Conservation (phyloP, 2,888 invertebrate genomes). For the Troilus luridus region DNA sequence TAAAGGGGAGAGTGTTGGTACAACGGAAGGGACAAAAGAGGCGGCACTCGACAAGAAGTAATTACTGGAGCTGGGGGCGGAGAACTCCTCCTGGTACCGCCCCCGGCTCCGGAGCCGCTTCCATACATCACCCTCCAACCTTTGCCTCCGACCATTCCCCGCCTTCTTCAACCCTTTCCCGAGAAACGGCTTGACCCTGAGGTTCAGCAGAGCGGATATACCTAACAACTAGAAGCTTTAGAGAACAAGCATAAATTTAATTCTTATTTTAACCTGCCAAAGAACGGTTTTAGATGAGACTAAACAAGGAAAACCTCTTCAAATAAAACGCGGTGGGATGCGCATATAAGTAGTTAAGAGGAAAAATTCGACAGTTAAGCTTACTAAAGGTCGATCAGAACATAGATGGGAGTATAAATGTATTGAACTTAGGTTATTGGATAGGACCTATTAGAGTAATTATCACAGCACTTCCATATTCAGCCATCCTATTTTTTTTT, state of each 20-base stretch:
- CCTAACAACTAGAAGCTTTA: not conserved
- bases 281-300: no score
- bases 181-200: not conserved
- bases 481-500: no score
- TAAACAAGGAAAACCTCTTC: no score
- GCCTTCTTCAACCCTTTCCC: not conserved
- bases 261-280: not conserved
- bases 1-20: constrained; percentile 21
- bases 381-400: no score
- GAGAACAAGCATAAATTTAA: not conserved
- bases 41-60: not conserved
- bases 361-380: no score
- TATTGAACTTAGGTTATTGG: no score
- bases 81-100: constrained; percentile 15
- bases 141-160: not conserved
- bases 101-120: not conserved
- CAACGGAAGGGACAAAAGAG: not conserved
- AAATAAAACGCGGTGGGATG: not conserved
- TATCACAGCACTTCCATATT: no score
- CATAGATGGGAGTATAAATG: no score
- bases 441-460: no score
- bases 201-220: not conserved
- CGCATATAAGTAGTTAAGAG: no score
- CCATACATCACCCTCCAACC: not conserved
- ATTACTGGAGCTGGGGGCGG: not conserved